These are phyloP conservation scores for Stramonita haemastoma DNA, from an alignment of 2,888 invertebrate species.

Conservation along the genomic window DNA sequence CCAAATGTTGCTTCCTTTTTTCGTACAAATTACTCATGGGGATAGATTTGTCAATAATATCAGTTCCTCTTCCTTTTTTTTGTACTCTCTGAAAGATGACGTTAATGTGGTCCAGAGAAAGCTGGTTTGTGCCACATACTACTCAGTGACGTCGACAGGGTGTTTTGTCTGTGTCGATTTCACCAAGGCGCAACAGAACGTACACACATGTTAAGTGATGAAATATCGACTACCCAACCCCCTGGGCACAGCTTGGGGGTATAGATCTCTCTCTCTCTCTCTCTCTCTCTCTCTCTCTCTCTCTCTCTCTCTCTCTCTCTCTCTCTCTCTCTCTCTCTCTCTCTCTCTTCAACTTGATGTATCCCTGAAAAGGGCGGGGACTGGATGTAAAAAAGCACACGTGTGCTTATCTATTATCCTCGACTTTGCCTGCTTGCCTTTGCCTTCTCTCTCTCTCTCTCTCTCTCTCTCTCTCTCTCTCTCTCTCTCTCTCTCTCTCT, in stretches of 20 bases:
- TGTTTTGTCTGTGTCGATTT: slow-evolving; percentile 5
- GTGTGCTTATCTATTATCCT: too few relatives aligned
- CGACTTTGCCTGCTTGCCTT: too few relatives aligned
- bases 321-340: too few relatives aligned
- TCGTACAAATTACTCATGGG: background rate
- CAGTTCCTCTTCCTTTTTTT: background rate
- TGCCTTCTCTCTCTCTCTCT: background rate
- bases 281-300: background rate
- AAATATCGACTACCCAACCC: background rate
- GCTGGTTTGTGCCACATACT: slow-evolving; percentile 16
- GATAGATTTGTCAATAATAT: background rate
- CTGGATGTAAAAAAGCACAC: too few relatives aligned
- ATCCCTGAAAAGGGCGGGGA: too few relatives aligned
- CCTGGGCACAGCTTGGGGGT: slow-evolving; percentile 11
- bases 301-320: too few relatives aligned
- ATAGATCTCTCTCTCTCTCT: background rate
- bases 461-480: background rate
- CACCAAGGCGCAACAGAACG: background rate
- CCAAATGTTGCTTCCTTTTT: background rate
- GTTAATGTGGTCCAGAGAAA: background rate
- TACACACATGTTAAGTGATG: background rate
- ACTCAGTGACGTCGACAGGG: slow-evolving; percentile 16
- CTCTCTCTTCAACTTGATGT: too few relatives aligned
- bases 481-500: background rate
- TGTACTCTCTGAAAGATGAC: background rate